Base-by-base conservation (phyloP, 1,140 invertebrate genomes). In the Sycophaga agraensis region DNA sequence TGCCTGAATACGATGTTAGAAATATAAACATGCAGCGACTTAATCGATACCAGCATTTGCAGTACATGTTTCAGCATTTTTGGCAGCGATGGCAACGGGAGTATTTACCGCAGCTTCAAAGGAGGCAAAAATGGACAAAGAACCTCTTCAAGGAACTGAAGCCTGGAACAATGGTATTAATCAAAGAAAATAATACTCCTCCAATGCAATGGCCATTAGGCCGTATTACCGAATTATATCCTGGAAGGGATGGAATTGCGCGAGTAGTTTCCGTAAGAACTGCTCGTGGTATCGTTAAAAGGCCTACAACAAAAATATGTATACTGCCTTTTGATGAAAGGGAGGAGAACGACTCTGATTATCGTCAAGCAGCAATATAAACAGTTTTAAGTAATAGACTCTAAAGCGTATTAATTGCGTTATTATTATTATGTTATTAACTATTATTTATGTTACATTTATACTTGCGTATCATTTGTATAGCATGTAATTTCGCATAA, bases 211-310 rank as follows among this genome's bases (percentile, higher is more conserved):
- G 59, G 59, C 17, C 40, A 11, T 9, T 40, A n/a, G 59, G 17
- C 5, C 19, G 50, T 14, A 37, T 61, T 14, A 12, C 37, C 11
- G 19, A 17, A n/a, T 6, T 48, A 3, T 42, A 61, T 24, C 39
- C 59, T 8, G 59, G 59, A n/a, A 16, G 14, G 0, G 59, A 61
- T 21, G 34, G 21, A 6, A 28, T 35, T 1, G 16, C 48, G 22
- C 49, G 40, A 6, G 59, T 61, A 2, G 50, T 26, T 11, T 49
- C 50, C 1, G 22, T 61, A 6, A 35, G 48, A 40, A 61, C 59
- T 39, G 26, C 31, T 42, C 2, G 37, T 14, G 21, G 14, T 17
- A 14, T 54, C 39, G 22, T 43, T 40, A 34, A 56, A 11, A 9
- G 42, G 5, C 42, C 42, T 6, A 19, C 21, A 6, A 7, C 17